Percentiles rank a stretch among this genome's conserved stretches.
phyloP scores from a whole-genome alignment of 2,113 vertebrate genomes.

The Egretta garzetta region DNA sequence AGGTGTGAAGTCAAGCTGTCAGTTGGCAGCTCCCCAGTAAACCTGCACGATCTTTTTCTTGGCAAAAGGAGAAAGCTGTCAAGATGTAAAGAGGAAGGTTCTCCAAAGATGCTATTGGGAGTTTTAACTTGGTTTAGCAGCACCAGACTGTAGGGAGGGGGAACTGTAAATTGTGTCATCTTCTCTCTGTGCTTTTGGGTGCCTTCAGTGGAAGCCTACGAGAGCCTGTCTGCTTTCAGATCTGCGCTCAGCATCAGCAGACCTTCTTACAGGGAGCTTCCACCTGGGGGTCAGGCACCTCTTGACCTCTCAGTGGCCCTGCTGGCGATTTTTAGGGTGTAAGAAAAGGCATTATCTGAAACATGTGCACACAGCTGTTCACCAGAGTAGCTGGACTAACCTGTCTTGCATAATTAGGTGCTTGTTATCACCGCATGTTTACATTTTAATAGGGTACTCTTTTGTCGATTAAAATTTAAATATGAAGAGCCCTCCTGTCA shows the following conservation, averaged over 20 bases:
- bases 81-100: not conserved
- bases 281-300: not conserved
- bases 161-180: not conserved
- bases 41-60: not conserved
- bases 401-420: not conserved
- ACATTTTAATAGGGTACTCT: slow-evolving; percentile 13
- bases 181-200: not conserved
- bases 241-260: not conserved
- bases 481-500: slow-evolving; percentile 23
- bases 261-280: not conserved
- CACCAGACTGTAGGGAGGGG: not conserved
- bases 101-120: not conserved
- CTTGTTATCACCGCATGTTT: slow-evolving; percentile 44
- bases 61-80: not conserved
- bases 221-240: not conserved
- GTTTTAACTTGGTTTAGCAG: slow-evolving; percentile 5
- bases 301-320: not conserved
- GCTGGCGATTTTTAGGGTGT: not conserved
- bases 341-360: not conserved
- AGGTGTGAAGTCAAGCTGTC: slow-evolving; percentile 54
- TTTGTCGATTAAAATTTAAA: slow-evolving; percentile 37
- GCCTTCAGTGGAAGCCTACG: not conserved
- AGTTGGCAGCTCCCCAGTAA: slow-evolving; percentile 25
- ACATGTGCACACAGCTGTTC: not conserved
- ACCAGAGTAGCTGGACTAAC: not conserved